These are phyloP conservation scores for Otus sunia DNA, from an alignment of 2,113 vertebrate genomes.

Conservation along the genomic window DNA sequence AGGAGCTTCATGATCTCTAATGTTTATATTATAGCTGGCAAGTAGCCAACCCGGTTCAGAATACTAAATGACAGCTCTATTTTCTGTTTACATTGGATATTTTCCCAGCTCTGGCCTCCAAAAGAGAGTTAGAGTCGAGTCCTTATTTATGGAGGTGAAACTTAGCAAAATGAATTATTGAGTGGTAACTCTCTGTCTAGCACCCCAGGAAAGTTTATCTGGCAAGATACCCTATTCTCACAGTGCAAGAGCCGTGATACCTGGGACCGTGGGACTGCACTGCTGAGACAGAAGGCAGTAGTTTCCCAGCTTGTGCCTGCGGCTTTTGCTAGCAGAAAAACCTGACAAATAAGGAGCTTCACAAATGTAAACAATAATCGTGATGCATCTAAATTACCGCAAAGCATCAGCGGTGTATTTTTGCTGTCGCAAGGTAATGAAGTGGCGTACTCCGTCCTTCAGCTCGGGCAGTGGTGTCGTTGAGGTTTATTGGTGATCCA, in stretches of 20 bases:
- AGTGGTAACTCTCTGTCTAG: not conserved
- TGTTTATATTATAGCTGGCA: not conserved
- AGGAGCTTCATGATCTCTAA: not conserved
- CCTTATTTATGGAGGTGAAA: not conserved
- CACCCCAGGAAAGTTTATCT: not conserved
- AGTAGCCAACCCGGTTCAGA: not conserved
- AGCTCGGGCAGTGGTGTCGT: not conserved
- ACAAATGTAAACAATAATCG: not conserved
- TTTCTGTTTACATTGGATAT: conserved; percentile 1
- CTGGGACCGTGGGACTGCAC: not conserved
- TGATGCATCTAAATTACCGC: not conserved
- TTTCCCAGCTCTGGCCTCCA: not conserved
- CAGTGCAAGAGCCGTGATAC: not conserved
- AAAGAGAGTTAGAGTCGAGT: not conserved
- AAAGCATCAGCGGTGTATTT: not conserved
- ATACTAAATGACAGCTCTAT: not conserved
- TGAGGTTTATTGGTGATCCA: not conserved
- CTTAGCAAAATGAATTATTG: not conserved
- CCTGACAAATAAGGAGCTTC: not conserved
- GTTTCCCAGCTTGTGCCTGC: not conserved
- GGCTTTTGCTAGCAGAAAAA: not conserved
- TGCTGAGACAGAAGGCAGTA: rapidly evolving
- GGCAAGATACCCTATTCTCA: not conserved
- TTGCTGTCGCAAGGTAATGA: not conserved
- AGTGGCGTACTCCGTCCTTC: rapidly evolving